Conservation (phyloP, 2,797 vertebrate genomes). For the Trachops cirrhosus region DNA sequence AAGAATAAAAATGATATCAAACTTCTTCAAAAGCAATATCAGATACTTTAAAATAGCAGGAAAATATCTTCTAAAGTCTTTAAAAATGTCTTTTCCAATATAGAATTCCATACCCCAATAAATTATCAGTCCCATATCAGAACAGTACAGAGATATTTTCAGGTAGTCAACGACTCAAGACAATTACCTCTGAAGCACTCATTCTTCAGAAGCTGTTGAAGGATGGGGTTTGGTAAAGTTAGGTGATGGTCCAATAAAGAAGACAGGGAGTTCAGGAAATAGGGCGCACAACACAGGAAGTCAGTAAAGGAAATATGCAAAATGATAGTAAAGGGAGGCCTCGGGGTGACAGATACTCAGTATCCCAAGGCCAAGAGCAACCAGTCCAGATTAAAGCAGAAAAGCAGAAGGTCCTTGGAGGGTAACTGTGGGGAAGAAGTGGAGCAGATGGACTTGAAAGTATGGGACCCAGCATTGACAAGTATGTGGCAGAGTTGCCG, state of each 20-base stretch:
- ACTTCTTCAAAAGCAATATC: slow-evolving; percentile 12
- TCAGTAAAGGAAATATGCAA: slow-evolving; percentile 1
- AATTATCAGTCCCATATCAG: neutral
- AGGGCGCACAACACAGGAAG: neutral
- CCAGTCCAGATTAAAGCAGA: neutral
- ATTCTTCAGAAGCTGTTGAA: slow-evolving; percentile 1
- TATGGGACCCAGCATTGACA: neutral
- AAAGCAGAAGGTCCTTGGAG: neutral
- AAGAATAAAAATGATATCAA: slow-evolving; percentile 15
- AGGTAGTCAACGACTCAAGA: neutral
- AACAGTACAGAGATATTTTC: neutral
- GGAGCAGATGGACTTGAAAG: neutral
- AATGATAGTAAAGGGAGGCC: neutral
- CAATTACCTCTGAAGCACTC: neutral
- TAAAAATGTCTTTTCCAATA: slow-evolving; percentile 21
- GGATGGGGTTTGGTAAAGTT: neutral
- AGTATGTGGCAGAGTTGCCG: neutral
- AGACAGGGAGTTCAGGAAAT: neutral
- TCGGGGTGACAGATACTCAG: neutral
- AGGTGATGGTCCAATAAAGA: neutral
- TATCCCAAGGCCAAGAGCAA: neutral
- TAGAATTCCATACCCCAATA: slow-evolving; percentile 34
- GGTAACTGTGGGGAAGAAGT: neutral
- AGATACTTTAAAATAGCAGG: neutral
- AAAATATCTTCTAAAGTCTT: neutral